These are phyloP conservation scores for Tretioscincus oriximinensis DNA, from an alignment of 2,113 vertebrate genomes.

Conservation along the genomic window DNA sequence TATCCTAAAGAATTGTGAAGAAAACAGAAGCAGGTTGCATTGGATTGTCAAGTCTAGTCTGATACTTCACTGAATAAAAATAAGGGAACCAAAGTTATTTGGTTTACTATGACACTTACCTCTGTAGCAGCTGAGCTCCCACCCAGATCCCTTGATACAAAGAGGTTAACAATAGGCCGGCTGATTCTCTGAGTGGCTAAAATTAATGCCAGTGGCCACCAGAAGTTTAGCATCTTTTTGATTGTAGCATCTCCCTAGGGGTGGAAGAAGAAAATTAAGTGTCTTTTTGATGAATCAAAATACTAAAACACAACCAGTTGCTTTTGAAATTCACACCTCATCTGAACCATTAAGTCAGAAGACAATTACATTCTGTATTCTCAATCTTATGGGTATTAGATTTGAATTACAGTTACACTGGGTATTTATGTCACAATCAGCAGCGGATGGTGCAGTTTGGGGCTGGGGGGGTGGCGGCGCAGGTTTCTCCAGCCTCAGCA, in stretches of 20 bases:
- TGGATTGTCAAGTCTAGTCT: background rate
- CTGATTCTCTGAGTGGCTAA: conserved; percentile 96
- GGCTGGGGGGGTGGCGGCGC: too few species aligned
- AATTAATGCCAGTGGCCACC: conserved; percentile 97
- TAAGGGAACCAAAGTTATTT: background rate
- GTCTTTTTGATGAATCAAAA: background rate
- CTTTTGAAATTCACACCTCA: background rate
- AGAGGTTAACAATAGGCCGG: conserved; percentile 95
- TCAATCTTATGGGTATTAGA: background rate
- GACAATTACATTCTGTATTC: background rate
- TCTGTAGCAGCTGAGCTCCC: conserved; percentile 87
- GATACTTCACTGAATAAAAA: background rate
- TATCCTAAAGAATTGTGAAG: background rate
- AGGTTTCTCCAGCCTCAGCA: too few species aligned
- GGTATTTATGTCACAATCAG: too few species aligned
- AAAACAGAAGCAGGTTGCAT: background rate
- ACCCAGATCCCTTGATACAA: conserved; percentile 94
- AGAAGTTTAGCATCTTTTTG: conserved; percentile 96
- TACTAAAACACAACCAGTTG: background rate
- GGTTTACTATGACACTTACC: conserved; percentile 70
- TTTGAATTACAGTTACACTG: conserved; percentile 37
- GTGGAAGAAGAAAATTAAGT: background rate
- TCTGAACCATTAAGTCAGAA: background rate
- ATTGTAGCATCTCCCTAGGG: conserved; percentile 92
- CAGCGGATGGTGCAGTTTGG: too few species aligned